Evolutionary conservation across 2,888 invertebrate genomes (phyloP).

Genomic region (Lepidocyrtoides sp.): DNA sequence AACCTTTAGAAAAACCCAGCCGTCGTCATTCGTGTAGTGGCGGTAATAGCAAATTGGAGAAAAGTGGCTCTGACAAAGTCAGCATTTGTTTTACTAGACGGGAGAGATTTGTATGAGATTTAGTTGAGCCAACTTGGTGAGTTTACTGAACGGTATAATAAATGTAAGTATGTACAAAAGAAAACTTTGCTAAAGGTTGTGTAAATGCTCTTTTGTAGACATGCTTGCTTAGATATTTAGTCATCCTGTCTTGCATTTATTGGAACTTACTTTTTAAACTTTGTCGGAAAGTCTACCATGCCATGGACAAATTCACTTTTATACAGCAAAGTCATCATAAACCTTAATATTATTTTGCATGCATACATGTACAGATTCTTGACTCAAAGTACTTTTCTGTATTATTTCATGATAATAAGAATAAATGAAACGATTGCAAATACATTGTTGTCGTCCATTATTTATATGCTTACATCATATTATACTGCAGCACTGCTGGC

Average conservation of each 20-base stretch:
- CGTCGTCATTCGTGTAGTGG: background rate
- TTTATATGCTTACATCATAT: background rate
- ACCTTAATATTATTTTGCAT: background rate
- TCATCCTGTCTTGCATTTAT: constrained; percentile 15
- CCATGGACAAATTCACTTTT: too few relatives aligned
- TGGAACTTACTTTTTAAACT: background rate
- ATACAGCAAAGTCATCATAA: background rate
- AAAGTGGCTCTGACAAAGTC: constrained; percentile 25
- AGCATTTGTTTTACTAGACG: constrained; percentile 60
- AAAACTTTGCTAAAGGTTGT: constrained; percentile 25
- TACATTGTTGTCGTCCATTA: background rate
- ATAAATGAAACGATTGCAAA: constrained; percentile 1
- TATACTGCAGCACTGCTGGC: background rate
- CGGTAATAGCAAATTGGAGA: constrained; percentile 45
- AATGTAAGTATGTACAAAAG: background rate
- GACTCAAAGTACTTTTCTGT: background rate
- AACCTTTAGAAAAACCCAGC: background rate
- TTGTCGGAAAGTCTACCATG: background rate
- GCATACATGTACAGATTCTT: background rate
- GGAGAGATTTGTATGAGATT: constrained; percentile 75
- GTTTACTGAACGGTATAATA: constrained; percentile 40
- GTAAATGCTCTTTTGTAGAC: constrained; percentile 34
- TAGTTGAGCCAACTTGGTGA: constrained; percentile 68
- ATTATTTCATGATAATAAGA: constrained; percentile 11
- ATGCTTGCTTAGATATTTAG: constrained; percentile 11